Conservation (phyloP, 2,797 vertebrate genomes). For the Phalloptychus januarius region DNA sequence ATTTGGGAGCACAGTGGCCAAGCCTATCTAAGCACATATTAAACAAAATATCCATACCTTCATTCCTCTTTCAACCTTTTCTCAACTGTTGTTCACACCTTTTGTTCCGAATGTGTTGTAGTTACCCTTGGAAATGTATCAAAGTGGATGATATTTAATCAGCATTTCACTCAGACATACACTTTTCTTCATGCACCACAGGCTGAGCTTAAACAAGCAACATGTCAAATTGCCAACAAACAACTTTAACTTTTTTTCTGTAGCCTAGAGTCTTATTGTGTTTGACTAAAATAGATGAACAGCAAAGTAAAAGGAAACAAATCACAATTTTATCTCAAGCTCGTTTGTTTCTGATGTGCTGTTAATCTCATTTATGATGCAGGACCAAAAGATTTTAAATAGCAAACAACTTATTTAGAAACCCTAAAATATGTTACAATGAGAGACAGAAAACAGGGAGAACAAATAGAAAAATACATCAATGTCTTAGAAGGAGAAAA, state of each 20-base stretch:
- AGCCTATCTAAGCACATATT: constrained; percentile 56
- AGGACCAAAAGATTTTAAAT: neutral
- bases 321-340: neutral
- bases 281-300: neutral
- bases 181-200: constrained; percentile 16
- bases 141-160: constrained; percentile 43
- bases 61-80: constrained; percentile 3
- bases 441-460: neutral
- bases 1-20: constrained; percentile 53
- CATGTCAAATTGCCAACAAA: constrained; percentile 3
- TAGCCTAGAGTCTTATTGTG: neutral
- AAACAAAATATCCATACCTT: no score
- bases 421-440: neutral
- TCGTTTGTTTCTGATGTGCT: neutral
- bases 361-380: neutral
- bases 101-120: constrained; percentile 38
- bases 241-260: neutral
- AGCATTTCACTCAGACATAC: constrained; percentile 18
- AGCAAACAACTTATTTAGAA: neutral
- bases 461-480: neutral
- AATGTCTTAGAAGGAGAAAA: neutral
- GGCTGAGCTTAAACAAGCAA: constrained; percentile 46
- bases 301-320: neutral
- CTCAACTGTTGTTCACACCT: constrained; percentile 17
- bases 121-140: constrained; percentile 34